Evolutionary conservation across 1,140 invertebrate genomes (phyloP).

Genomic region (Euglossa dilemma): DNA sequence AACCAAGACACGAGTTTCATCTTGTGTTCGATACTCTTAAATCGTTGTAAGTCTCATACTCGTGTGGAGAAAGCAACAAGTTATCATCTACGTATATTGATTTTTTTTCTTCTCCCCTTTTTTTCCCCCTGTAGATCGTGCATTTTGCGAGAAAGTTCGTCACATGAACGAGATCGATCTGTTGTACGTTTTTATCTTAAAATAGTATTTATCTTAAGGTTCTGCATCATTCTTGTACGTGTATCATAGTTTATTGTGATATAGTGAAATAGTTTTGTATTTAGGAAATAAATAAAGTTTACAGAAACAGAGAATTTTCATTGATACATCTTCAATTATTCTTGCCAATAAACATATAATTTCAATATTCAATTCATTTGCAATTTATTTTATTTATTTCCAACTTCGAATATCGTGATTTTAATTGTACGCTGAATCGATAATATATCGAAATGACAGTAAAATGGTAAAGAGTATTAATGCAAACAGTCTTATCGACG

Average conservation of each 20-base stretch:
- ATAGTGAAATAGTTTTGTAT: slow-evolving; percentile 51
- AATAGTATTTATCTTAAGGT: slow-evolving; percentile 36
- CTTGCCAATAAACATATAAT: background rate
- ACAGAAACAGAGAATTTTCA: slow-evolving; percentile 16
- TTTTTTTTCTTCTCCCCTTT: background rate
- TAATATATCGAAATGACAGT: too few species aligned
- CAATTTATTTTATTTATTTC: too few species aligned
- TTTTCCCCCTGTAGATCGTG: background rate
- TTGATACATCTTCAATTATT: background rate
- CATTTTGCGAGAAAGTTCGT: background rate
- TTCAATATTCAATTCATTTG: too few species aligned
- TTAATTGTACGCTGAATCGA: too few species aligned
- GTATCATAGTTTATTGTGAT: slow-evolving; percentile 51
- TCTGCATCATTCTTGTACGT: slow-evolving; percentile 34
- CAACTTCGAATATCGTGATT: too few species aligned
- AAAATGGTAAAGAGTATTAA: too few species aligned
- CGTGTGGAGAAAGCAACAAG: background rate
- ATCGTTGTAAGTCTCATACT: slow-evolving; percentile 23
- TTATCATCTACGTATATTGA: background rate
- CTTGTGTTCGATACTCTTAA: slow-evolving; percentile 36
- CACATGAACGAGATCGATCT: slow-evolving; percentile 9
- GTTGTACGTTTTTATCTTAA: slow-evolving; percentile 24
- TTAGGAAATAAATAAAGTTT: slow-evolving; percentile 38
- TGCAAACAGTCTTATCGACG: too few species aligned
- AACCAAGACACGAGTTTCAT: slow-evolving; percentile 15